Evolutionary conservation across 2,113 vertebrate genomes (phyloP).

Genomic region (Brevimyrus niger): DNA sequence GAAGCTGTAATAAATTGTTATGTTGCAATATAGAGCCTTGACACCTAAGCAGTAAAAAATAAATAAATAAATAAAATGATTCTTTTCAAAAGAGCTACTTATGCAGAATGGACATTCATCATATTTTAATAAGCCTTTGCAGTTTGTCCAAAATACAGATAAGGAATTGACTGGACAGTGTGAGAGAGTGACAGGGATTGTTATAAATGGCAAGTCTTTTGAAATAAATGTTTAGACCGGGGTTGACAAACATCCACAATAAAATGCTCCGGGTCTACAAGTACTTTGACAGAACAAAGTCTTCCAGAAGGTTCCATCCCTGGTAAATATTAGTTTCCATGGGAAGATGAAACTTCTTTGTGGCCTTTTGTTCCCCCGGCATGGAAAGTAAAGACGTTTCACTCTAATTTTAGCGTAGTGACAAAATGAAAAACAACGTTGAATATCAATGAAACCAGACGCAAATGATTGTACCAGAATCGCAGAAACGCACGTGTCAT

Average conservation of each 20-base stretch:
- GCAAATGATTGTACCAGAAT: neutral
- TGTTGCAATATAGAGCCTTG: neutral
- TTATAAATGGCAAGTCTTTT: neutral
- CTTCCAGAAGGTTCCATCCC: neutral
- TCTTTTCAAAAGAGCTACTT: neutral
- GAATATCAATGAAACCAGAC: neutral
- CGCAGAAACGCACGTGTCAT: neutral
- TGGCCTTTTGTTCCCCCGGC: neutral
- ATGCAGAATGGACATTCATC: neutral
- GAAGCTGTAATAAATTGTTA: neutral
- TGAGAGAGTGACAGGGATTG: neutral
- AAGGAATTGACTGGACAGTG: neutral
- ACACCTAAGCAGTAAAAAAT: neutral
- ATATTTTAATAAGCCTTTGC: neutral
- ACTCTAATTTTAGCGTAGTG: neutral
- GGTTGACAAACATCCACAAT: neutral
- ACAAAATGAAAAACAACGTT: neutral
- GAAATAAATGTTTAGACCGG: constrained; percentile 1
- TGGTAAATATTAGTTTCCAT: neutral
- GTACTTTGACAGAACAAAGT: neutral
- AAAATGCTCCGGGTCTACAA: neutral
- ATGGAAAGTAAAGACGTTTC: neutral
- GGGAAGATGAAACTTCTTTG: neutral
- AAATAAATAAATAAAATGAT: neutral
- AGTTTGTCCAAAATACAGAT: neutral